These are phyloP conservation scores for Rhopalosiphum maidis DNA, from an alignment of 1,140 invertebrate species.

Conservation along the genomic window DNA sequence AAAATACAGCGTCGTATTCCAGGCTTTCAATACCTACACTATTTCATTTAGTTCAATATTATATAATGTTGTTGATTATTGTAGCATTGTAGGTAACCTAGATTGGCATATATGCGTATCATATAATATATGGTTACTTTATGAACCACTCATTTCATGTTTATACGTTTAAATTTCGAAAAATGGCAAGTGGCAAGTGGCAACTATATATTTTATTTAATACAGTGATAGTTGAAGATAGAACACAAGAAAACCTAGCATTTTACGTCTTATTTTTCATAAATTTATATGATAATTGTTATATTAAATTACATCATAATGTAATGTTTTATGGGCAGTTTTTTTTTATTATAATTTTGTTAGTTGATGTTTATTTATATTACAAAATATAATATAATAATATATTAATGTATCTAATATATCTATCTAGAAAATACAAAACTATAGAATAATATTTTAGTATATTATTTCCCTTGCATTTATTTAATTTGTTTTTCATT, in stretches of 20 bases:
- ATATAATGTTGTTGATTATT: constrained; percentile 46
- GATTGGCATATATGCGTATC: neutral
- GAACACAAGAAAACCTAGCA: neutral
- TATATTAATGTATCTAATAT: too few species aligned
- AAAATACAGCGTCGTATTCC: neutral
- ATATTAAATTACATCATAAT: neutral
- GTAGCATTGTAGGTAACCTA: constrained; percentile 28
- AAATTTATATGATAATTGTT: neutral
- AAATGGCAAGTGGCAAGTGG: neutral
- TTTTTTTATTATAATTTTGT: neutral
- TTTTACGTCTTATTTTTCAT: neutral
- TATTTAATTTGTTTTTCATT: neutral
- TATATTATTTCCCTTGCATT: neutral
- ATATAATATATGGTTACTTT: constrained; percentile 15
- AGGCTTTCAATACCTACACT: neutral
- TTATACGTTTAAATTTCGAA: constrained; percentile 10
- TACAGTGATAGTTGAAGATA: neutral
- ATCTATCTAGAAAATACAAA: neutral
- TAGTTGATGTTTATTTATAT: neutral
- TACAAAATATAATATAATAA: too few species aligned
- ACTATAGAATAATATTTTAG: neutral
- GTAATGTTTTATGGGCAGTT: neutral
- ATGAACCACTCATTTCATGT: neutral
- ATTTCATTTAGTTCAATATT: constrained; percentile 31
- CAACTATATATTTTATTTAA: neutral